phyloP scores from a whole-genome alignment of 2,888 invertebrate genomes.

The Diplolepis rosae region DNA sequence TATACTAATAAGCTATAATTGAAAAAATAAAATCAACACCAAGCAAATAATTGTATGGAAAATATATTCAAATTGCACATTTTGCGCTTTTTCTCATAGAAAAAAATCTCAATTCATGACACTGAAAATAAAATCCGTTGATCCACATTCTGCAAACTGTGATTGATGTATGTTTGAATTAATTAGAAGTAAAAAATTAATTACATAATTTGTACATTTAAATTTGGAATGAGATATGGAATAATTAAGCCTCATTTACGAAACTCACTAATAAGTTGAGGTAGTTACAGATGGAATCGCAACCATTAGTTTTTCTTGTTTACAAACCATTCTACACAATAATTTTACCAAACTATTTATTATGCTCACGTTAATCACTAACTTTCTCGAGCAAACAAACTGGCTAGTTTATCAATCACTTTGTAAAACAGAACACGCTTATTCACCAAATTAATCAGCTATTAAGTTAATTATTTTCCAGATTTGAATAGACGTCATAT shows the following conservation, averaged over 20 bases:
- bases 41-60: no score
- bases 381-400: neutral
- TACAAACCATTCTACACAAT: neutral
- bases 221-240: neutral
- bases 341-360: slow-evolving; percentile 13
- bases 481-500: neutral
- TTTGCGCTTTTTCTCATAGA: neutral
- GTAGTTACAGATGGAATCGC: neutral
- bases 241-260: neutral
- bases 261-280: neutral
- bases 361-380: neutral
- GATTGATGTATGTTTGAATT: neutral
- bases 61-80: neutral
- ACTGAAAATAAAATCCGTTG: neutral
- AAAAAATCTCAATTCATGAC: neutral
- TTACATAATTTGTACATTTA: slow-evolving; percentile 8
- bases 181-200: slow-evolving; percentile 2
- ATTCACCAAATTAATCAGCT: neutral
- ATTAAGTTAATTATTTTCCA: neutral
- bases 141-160: neutral
- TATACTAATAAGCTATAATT: neutral
- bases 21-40: neutral
- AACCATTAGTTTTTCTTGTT: neutral
- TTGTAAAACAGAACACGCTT: neutral
- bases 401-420: slow-evolving; percentile 1